Conservation (phyloP, 2,797 vertebrate genomes). For the Psittacula derbiana region DNA sequence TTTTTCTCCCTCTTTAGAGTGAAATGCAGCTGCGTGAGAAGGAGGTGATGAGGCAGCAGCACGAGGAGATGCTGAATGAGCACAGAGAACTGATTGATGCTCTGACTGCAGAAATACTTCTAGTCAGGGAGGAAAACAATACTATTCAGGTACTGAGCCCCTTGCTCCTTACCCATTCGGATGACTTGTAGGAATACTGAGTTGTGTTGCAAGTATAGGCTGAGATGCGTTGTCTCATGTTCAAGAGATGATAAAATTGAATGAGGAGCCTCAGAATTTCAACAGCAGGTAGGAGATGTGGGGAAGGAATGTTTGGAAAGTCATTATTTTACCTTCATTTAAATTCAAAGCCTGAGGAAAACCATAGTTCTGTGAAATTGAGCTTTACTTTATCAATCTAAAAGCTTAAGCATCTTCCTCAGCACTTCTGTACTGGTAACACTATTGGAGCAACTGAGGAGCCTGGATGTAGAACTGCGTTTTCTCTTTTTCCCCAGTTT, state of each 20-base stretch:
- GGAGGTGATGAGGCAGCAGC: conserved; percentile 68
- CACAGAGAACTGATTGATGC: conserved; percentile 89
- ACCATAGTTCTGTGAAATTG: neutral
- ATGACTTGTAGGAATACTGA: neutral
- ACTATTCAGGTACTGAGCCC: conserved; percentile 77
- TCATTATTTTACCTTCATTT: neutral
- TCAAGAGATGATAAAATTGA: neutral
- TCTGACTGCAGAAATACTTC: conserved; percentile 88
- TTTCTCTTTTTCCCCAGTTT: neutral
- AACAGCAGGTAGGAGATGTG: neutral
- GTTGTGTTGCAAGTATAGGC: neutral
- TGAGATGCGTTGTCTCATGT: neutral
- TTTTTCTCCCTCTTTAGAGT: conserved; percentile 67
- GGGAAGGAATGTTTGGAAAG: neutral
- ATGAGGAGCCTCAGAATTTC: neutral
- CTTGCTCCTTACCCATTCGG: neutral
- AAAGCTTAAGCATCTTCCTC: neutral
- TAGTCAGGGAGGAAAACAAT: conserved; percentile 81
- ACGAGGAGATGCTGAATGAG: conserved; percentile 80
- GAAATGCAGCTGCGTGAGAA: conserved; percentile 79
- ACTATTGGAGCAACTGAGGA: neutral
- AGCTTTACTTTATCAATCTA: neutral
- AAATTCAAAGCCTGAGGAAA: neutral
- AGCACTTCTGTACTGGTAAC: neutral
- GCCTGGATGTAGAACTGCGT: neutral